These are phyloP conservation scores for Onychomys torridus DNA, from an alignment of 2,797 vertebrate species.

Conservation along the genomic window DNA sequence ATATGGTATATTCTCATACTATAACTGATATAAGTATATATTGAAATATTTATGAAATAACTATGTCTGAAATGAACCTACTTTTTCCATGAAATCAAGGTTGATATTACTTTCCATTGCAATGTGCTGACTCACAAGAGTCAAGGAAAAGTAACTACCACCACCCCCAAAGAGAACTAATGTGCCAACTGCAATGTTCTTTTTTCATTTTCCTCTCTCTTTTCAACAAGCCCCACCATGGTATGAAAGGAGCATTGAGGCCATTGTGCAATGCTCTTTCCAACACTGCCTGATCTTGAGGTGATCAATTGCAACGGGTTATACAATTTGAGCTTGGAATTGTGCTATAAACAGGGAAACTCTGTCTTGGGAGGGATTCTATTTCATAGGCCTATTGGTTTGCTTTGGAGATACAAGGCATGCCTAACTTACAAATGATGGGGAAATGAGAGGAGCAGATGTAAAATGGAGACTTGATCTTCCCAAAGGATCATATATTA, in stretches of 20 bases:
- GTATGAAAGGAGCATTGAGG: constrained; percentile 50
- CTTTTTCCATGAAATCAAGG: neutral
- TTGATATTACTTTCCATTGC: neutral
- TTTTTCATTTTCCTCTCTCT: constrained; percentile 55
- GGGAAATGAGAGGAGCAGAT: constrained; percentile 41
- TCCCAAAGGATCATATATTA: constrained; percentile 47
- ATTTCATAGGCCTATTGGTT: constrained; percentile 71
- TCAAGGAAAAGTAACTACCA: neutral
- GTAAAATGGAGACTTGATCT: constrained; percentile 28
- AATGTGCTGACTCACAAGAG: neutral
- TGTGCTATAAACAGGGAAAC: constrained; percentile 1
- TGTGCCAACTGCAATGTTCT: neutral
- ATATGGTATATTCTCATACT: neutral
- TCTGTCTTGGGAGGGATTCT: constrained; percentile 59
- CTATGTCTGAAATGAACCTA: neutral
- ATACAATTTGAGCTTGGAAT: constrained; percentile 45
- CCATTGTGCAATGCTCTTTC: constrained; percentile 17
- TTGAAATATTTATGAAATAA: constrained; percentile 38
- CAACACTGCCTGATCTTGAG: constrained; percentile 9
- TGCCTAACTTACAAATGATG: neutral
- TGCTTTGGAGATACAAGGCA: constrained; percentile 45
- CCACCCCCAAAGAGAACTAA: neutral
- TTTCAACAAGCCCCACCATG: neutral
- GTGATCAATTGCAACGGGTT: constrained; percentile 57
- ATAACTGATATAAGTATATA: neutral